A percentile compares a stretch with the other conserved stretches of the same genome.
phyloP scores from a whole-genome alignment of 2,113 vertebrate species.

The Oplegnathus fasciatus region DNA sequence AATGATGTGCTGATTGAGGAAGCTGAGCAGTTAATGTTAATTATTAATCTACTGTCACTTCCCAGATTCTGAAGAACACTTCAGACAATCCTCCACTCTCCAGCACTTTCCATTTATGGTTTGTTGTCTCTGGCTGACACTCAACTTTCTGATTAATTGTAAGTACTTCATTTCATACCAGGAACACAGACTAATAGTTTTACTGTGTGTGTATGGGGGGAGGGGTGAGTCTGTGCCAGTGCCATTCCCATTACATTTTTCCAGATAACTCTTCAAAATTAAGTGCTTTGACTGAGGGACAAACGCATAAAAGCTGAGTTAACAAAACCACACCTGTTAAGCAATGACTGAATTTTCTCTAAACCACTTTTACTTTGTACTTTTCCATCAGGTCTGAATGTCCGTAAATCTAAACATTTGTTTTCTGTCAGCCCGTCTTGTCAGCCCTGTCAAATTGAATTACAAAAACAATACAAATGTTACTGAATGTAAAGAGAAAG shows the following conservation, averaged over 20 bases:
- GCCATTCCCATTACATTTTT: neutral
- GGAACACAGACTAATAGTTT: neutral
- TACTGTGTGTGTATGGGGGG: neutral
- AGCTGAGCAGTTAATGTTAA: neutral
- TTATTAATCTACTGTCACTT: constrained; percentile 1
- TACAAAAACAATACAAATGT: neutral
- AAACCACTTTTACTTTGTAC: neutral
- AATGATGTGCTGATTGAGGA: neutral
- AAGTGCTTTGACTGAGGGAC: neutral
- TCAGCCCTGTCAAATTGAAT: neutral
- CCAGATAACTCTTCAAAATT: neutral
- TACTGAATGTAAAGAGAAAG: neutral
- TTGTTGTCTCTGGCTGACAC: neutral
- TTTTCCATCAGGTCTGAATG: neutral
- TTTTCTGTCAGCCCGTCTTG: neutral
- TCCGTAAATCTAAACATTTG: neutral
- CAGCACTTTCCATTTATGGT: neutral
- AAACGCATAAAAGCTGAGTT: neutral
- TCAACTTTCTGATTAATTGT: neutral
- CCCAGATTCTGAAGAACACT: neutral
- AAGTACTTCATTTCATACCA: neutral
- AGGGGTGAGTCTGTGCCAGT: neutral
- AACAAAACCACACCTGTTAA: neutral
- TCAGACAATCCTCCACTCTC: neutral
- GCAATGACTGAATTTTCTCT: neutral